phyloP scores from a whole-genome alignment of 2,113 vertebrate species.

The Chelonoidis abingdonii region DNA sequence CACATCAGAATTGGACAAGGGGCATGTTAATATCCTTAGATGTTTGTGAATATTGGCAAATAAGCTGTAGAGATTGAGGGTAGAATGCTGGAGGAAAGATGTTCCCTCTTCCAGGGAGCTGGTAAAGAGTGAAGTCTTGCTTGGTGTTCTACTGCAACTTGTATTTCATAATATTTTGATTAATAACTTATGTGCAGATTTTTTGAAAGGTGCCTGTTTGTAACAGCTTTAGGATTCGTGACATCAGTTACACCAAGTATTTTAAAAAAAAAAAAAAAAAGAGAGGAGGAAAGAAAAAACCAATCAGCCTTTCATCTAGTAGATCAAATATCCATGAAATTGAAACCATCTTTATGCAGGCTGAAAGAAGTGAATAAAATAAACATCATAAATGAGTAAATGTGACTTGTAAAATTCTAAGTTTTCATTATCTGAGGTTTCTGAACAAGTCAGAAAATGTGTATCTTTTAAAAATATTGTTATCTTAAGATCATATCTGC shows the following conservation, averaged over 20 bases:
- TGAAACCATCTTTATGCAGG: neutral
- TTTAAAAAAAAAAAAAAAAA: neutral
- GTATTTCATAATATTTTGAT: neutral
- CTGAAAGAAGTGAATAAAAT: neutral
- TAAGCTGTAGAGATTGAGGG: neutral
- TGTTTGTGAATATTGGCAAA: neutral
- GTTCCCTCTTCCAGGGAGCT: neutral
- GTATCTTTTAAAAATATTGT: slow-evolving; percentile 1
- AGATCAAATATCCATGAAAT: neutral
- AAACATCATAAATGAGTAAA: neutral
- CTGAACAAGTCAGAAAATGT: neutral
- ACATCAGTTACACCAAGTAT: neutral
- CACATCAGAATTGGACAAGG: neutral
- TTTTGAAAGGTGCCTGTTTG: neutral
- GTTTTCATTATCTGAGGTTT: neutral
- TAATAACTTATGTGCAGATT: neutral
- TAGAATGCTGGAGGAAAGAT: neutral
- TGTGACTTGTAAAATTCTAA: neutral
- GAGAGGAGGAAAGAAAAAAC: neutral
- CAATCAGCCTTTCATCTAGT: neutral
- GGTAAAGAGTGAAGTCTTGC: neutral
- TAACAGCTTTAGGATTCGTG: neutral
- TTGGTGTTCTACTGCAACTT: neutral
- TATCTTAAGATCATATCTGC: neutral
- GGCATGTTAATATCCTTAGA: neutral